Conservation (phyloP, 2,113 vertebrate genomes). For the Eidolon helvum region DNA sequence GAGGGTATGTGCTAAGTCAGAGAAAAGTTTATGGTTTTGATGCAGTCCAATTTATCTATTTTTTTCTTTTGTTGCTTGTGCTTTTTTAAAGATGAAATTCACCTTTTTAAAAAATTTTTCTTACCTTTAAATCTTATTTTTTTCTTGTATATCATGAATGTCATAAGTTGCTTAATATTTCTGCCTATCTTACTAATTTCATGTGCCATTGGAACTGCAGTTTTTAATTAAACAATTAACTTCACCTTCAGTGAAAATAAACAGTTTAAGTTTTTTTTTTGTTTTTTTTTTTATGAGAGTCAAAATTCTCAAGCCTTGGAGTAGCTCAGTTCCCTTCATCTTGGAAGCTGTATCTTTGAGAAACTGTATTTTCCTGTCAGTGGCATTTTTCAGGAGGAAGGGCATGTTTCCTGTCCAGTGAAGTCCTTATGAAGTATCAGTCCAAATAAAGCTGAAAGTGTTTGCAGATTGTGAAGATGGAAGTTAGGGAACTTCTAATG, state of each 20-base stretch:
- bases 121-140: not conserved
- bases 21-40: not conserved
- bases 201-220: not conserved
- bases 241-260: conserved; percentile 73
- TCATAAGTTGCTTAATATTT: not conserved
- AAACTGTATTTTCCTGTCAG: conserved; percentile 73
- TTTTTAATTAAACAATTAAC: conserved; percentile 70
- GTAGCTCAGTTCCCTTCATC: not conserved
- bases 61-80: not conserved
- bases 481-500: conserved; percentile 69
- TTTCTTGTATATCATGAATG: not conserved
- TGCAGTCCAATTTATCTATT: not conserved
- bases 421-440: conserved; percentile 81
- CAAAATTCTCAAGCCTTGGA: conserved; percentile 44
- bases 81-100: not conserved
- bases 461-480: conserved; percentile 64
- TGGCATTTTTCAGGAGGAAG: conserved; percentile 69
- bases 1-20: too few species aligned
- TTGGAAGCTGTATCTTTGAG: conserved; percentile 75
- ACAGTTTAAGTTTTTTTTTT: conserved; percentile 53
- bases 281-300: conserved; percentile 33
- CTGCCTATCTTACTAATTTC: conserved; percentile 21
- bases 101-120: not conserved
- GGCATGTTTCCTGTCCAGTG: conserved; percentile 73
- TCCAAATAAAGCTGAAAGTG: conserved; percentile 82